Base-by-base conservation (phyloP, 2,113 vertebrate genomes). In the Callionymus lyra region DNA sequence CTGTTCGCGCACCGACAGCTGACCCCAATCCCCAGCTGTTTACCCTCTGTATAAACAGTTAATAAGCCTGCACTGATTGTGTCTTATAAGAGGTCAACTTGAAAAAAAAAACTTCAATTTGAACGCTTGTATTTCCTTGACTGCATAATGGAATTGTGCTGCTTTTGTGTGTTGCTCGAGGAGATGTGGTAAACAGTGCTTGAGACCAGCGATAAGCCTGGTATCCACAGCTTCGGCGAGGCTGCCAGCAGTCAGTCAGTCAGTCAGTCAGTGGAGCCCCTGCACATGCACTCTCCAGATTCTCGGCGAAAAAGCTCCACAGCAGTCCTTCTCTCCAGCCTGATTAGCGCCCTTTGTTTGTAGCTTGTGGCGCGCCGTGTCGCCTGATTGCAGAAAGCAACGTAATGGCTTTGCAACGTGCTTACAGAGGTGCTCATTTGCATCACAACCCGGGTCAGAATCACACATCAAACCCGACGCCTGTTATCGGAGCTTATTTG, bases 311-410 rank as follows among this genome's bases (percentile, higher is more conserved):
- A n/a, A n/a, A 62, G 64, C 64, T 65, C 44, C 56, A 27, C 21
- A 65, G 18, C 49, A 58, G 40, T 49, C 36, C 59, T 37, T 38
- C 39, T 46, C 61, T 42, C 34, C 57, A 52, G 54, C 42, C 63
- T 75, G 72, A 79, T 76, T 79, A 77, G 56, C 58, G 44, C 37
- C 38, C 70, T 79, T 78, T 82, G 74, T 82, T 76, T 68, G n/a
- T 48, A 44, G 47, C 57, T 48, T 63, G 64, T 65, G 59, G 60
- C 63, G 31, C 44, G 21, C 55, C 63, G 46, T 54, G 65, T 69
- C 49, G 79, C 58, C 41, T 65, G 73, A 81, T 79, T 72, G 77
- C 76, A 68, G 57, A 61, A 64, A 76, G 63, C 74, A 69, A 75
- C 71, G 56, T 68, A 72, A 33, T 31, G 47, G 73, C 65, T 77